Evolutionary conservation across 2,797 vertebrate genomes (phyloP).

Genomic region (Acanthornis magna): DNA sequence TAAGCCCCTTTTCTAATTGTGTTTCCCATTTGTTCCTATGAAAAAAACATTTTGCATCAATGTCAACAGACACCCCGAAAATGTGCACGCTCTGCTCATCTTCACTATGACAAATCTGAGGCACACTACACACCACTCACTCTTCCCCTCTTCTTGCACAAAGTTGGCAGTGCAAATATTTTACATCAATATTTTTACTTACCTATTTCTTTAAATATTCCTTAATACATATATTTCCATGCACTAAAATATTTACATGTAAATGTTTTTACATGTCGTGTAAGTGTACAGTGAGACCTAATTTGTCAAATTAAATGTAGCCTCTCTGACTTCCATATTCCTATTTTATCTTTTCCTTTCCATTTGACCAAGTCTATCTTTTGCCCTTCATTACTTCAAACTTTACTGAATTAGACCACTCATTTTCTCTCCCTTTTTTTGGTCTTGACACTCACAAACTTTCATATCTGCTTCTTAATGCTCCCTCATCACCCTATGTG

Average conservation of each 20-base stretch:
- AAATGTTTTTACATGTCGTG: background rate
- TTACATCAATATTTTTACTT: background rate
- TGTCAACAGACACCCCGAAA: background rate
- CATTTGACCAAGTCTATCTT: background rate
- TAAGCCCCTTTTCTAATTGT: background rate
- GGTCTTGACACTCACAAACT: background rate
- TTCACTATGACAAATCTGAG: background rate
- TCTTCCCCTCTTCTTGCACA: background rate
- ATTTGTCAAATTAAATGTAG: background rate
- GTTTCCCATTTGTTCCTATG: background rate
- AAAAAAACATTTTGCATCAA: background rate
- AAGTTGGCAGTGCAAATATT: background rate
- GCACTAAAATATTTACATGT: background rate
- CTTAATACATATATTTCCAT: background rate
- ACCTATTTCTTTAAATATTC: background rate
- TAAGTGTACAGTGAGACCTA: background rate
- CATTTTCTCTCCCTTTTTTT: background rate
- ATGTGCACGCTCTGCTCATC: background rate
- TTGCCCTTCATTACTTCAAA: background rate
- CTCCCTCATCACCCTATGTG: background rate
- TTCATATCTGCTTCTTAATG: background rate
- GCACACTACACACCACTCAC: fast-evolving
- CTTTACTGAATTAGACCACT: background rate
- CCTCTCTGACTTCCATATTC: background rate
- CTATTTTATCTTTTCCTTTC: background rate